Conservation (phyloP, 2,888 invertebrate species). For the Idaea aversata region DNA sequence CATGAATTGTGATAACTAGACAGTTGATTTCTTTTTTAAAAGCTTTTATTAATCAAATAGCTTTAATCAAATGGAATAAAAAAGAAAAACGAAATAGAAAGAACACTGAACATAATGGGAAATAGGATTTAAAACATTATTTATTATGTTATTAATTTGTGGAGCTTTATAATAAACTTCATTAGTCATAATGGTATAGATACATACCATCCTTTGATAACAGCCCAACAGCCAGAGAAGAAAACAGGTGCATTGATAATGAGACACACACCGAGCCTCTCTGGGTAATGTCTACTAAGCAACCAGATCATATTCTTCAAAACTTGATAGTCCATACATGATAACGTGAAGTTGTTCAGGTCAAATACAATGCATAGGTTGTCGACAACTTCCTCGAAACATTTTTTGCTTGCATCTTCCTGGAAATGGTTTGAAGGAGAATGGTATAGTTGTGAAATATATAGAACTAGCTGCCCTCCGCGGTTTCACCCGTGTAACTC, state of each 20-base stretch:
- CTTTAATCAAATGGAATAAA: no score
- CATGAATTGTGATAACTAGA: no score
- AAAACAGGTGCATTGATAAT: conserved; percentile 87
- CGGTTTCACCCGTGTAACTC: no score
- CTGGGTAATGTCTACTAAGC: conserved; percentile 88
- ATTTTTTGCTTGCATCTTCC: conserved; percentile 88
- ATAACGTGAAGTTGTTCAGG: conserved; percentile 85
- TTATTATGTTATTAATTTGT: no score
- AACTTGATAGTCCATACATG: conserved; percentile 90
- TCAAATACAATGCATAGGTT: conserved; percentile 91
- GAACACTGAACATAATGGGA: no score
- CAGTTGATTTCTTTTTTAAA: no score
- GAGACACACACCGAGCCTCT: conserved; percentile 87
- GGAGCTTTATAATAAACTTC: no score
- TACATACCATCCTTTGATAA: conserved; percentile 86
- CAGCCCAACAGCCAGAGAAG: conserved; percentile 89
- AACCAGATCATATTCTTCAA: conserved; percentile 90
- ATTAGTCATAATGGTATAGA: background rate
- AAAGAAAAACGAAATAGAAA: no score
- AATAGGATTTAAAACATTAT: no score
- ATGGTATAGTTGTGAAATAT: no score
- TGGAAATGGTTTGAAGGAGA: conserved; percentile 41
- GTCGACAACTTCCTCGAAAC: conserved; percentile 89
- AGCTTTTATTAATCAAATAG: no score
- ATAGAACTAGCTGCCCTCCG: no score